Percentiles rank a stretch among this genome's conserved stretches.
Evolutionary conservation across 2,888 invertebrate genomes (phyloP).

Genomic region (Drosophila colorata): DNA sequence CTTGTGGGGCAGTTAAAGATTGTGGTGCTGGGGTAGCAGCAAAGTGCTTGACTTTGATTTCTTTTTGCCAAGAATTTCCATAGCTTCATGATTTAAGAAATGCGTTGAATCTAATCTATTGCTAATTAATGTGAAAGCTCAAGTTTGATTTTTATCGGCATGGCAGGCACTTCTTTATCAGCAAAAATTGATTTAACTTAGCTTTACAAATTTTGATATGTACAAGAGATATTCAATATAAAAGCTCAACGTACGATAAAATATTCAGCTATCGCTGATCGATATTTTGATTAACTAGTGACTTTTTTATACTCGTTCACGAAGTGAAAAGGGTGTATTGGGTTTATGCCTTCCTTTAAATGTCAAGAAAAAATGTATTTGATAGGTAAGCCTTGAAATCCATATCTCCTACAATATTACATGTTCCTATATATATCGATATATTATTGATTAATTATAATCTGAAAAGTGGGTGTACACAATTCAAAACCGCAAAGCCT

Average conservation of each 20-base stretch:
- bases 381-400: no score
- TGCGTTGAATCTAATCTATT: background rate
- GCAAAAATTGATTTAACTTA: slow-evolving; percentile 1
- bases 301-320: no score
- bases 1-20: slow-evolving; percentile 8
- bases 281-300: background rate
- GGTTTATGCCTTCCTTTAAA: no score
- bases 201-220: no score
- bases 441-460: background rate
- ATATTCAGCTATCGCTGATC: background rate
- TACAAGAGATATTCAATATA: no score
- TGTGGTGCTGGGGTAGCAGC: background rate
- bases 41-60: background rate
- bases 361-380: no score
- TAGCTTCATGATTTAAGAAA: background rate
- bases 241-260: background rate
- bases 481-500: no score
- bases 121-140: background rate
- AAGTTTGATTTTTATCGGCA: background rate
- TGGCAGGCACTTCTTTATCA: background rate
- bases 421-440: background rate
- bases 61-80: background rate
- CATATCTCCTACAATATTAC: no score
- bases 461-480: no score
- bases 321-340: no score